Conservation (phyloP, 2,113 vertebrate species). For the Talpa occidentalis region DNA sequence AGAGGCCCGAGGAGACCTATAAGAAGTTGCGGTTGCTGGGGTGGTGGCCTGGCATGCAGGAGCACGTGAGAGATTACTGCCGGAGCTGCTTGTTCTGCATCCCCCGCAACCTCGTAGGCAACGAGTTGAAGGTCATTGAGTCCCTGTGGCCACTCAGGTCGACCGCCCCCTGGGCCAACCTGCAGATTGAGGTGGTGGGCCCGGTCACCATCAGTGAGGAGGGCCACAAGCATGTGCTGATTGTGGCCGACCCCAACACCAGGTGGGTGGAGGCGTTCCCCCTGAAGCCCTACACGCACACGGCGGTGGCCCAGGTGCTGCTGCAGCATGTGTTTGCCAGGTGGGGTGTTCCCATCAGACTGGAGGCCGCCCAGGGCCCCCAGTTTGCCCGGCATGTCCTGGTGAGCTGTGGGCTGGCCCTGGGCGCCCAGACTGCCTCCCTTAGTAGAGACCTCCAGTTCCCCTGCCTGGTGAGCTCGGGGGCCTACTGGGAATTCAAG, state of each 20-base stretch:
- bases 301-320: constrained; percentile 72
- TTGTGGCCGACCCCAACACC: constrained; percentile 71
- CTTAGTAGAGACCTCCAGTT: constrained; percentile 74
- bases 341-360: constrained; percentile 70
- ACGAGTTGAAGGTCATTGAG: constrained; percentile 70
- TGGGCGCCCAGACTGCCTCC: constrained; percentile 67
- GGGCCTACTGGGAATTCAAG: constrained; percentile 78
- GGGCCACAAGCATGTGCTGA: constrained; percentile 74
- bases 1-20: constrained; percentile 74
- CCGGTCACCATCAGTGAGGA: constrained; percentile 65
- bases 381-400: constrained; percentile 76
- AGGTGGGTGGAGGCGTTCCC: constrained; percentile 78
- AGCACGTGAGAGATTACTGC: constrained; percentile 71
- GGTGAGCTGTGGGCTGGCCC: constrained; percentile 74
- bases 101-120: constrained; percentile 24
- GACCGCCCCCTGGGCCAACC: constrained; percentile 62
- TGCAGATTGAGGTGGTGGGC: constrained; percentile 80
- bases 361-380: constrained; percentile 73
- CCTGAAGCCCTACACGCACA: constrained; percentile 73
- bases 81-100: constrained; percentile 75
- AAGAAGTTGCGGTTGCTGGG: constrained; percentile 71
- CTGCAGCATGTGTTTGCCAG: constrained; percentile 76
- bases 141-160: constrained; percentile 69
- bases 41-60: constrained; percentile 77
- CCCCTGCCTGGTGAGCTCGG: constrained; percentile 64